phyloP scores from a whole-genome alignment of 2,113 vertebrate genomes.

The Tetrax tetrax region DNA sequence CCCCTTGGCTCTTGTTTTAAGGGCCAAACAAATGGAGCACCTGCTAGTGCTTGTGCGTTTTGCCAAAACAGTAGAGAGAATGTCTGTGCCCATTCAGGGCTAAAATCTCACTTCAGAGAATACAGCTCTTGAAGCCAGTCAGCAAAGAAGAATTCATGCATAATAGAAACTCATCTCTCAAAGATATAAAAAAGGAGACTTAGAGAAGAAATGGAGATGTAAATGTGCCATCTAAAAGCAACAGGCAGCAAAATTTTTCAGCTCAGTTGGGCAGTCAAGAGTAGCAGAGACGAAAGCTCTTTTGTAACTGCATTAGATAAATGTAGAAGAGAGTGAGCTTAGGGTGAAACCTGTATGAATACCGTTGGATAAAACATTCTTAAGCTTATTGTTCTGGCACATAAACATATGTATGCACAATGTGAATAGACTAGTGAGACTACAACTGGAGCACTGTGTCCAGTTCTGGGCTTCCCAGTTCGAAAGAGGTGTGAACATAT shows the following conservation, averaged over 20 bases:
- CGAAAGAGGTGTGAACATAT: neutral
- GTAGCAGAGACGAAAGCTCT: neutral
- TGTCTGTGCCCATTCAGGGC: neutral
- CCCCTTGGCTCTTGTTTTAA: neutral
- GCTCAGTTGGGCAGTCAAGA: neutral
- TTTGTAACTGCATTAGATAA: neutral
- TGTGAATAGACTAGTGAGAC: neutral
- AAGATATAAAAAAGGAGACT: neutral
- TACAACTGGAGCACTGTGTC: neutral
- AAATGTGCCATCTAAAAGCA: neutral
- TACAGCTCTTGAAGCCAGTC: neutral
- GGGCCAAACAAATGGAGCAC: slow-evolving; percentile 14
- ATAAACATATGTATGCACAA: neutral
- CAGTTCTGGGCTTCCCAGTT: neutral
- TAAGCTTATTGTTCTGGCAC: neutral
- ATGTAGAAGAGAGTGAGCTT: neutral
- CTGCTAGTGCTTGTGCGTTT: neutral
- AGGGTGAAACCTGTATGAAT: neutral
- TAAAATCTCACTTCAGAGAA: neutral
- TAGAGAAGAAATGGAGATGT: neutral
- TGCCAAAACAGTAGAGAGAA: neutral
- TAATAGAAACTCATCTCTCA: neutral
- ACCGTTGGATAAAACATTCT: neutral
- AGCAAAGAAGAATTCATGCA: neutral
- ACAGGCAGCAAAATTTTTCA: neutral